Base-by-base conservation (phyloP, 1,140 invertebrate genomes). In the Brachionus sp. region DNA sequence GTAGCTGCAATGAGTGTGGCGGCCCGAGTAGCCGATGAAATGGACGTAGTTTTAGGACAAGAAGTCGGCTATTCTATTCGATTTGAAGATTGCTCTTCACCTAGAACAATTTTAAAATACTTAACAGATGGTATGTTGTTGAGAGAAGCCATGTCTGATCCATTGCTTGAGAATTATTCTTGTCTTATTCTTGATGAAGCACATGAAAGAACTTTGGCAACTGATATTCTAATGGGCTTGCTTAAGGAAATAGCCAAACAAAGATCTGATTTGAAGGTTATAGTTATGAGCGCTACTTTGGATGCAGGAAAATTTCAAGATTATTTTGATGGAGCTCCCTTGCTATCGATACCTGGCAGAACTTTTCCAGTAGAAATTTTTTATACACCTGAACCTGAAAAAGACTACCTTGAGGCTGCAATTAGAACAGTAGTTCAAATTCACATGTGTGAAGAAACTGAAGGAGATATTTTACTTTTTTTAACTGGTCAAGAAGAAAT, bases 91-190 rank as follows among this genome's bases (percentile, higher is more conserved):
- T 99, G 97, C 86, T 97, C 96, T 23, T 95, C 95, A 13, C 91
- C 94, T 0, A 95, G 94, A 88, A 99, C 98, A 0, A 90, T 98
- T 50, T 88, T 94, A 3, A 94, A 93, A 87, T 98, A 99, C 88
- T 97, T 98, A 94, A 99, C 97, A 10, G 97, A 99, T 88, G 98
- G 98, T 95, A 99, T 99, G 97, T 92, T 99, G 87, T 90, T 99
- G 25, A 91, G 98, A 82, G 98, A 99, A 91, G 97, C 95, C 0
- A 99, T 99, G 97, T 97, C 95, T 4, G 97, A 98, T 90, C 97
- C 97, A 0, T 94, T 98, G 92, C 88, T 99, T 16, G 96, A 98
- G 86, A 93, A 93, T 70, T 99, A 99, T 89, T 94, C 96, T 88
- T 90, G 92, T 19, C 95, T 99, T 82, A 89, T 99, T 42, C 92